A percentile compares a stretch with the other conserved stretches of the same genome.
phyloP scores from a whole-genome alignment of 1,140 invertebrate genomes.

The Brachionus calyciflorus region DNA sequence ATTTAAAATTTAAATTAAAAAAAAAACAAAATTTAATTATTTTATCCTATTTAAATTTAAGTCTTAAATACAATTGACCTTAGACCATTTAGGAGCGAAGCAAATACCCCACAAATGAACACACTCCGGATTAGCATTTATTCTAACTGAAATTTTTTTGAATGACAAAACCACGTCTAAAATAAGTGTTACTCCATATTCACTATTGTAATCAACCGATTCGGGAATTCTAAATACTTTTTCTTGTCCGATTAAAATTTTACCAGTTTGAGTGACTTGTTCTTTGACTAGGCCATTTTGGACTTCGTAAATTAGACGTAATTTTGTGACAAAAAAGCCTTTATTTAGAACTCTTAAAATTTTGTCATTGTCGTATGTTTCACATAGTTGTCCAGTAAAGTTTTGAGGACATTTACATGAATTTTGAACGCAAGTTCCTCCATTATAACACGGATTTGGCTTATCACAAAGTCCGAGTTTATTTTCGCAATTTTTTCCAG shows the following conservation, averaged over 20 bases:
- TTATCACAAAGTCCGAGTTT: not conserved
- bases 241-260: not conserved
- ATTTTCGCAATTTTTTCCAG: slow-evolving; percentile 21
- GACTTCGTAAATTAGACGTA: slow-evolving; percentile 18
- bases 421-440: slow-evolving; percentile 22
- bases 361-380: slow-evolving; percentile 24
- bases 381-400: slow-evolving; percentile 16
- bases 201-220: slow-evolving; percentile 18
- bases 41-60: too few relatives aligned
- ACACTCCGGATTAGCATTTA: slow-evolving; percentile 21
- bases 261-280: slow-evolving; percentile 1
- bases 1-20: too few relatives aligned
- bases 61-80: slow-evolving; percentile 29
- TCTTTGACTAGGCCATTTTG: not conserved
- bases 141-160: not conserved
- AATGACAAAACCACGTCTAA: not conserved
- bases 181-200: not conserved
- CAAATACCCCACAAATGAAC: slow-evolving; percentile 19
- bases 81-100: slow-evolving; percentile 26
- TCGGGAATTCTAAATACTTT: slow-evolving; percentile 42
- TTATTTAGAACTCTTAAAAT: slow-evolving; percentile 29
- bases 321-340: slow-evolving; percentile 3
- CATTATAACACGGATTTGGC: slow-evolving; percentile 35
- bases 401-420: slow-evolving; percentile 4
- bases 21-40: too few relatives aligned